Base-by-base conservation (phyloP, 2,113 vertebrate genomes). In the Onychorhynchus coronatus region DNA sequence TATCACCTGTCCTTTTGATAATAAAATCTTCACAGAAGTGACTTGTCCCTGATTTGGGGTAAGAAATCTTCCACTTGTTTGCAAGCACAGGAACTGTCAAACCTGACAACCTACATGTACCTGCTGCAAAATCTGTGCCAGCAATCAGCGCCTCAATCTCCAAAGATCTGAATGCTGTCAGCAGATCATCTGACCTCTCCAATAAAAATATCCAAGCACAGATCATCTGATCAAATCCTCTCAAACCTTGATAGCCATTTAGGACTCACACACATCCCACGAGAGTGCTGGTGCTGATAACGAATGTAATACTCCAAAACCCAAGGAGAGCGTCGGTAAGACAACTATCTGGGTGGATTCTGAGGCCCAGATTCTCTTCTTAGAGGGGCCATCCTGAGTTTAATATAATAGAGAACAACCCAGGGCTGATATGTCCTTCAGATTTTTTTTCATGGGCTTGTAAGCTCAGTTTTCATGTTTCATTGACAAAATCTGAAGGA, bases 201-300 rank as follows among this genome's bases (percentile, higher is more conserved):
- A 92, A 56, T 52, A 85, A 58, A 81, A 86, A 44, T 91, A 92
- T 87, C 94, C 85, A 68, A 75, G 70, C 91, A 87, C 84, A 72
- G 50, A 91, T 94, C 86, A 17, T 46, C 56, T 87, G 63, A 85
- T 94, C 61, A 95, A 96, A 95, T 91, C 84, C 81, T 92, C 73
- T 95, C 84, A 85, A 58, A 65, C 31, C 61, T 78, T 50, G 35
- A 21, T 68, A 55, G 55, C 6, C 63, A 2, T 90, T 94, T 90
- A 91, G 91, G 41, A 88, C 58, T 88, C 72, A 73, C 59, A 88
- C 27, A 74, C 27, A 19, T 3, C 2, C 27, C 14, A 8, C 49
- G 24, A 16, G 37, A 68, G 18, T 35, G 42, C 39, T 22, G 37
- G 27, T 74, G 30, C 61, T 84, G 85, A 67, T 93, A 81, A 67